These are phyloP conservation scores for Capromys pilorides DNA, from an alignment of 2,797 vertebrate genomes.

Conservation along the genomic window DNA sequence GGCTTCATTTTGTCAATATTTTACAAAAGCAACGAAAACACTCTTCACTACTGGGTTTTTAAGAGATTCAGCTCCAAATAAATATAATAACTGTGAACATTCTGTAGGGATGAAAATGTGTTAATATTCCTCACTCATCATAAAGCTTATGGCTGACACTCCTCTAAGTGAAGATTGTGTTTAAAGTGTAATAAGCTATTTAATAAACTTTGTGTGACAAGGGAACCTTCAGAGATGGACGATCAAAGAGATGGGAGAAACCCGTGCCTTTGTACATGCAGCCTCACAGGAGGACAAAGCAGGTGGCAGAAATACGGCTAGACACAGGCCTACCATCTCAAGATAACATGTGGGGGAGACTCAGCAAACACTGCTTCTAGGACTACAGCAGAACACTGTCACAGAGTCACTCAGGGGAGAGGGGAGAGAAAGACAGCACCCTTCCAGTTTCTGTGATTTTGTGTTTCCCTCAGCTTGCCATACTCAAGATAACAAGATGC, in stretches of 20 bases:
- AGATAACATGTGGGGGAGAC: accelerated
- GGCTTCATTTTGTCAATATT: background rate
- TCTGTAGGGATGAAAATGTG: background rate
- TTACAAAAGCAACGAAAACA: background rate
- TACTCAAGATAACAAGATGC: background rate
- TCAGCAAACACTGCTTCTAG: background rate
- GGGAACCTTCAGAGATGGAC: background rate
- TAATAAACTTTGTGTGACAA: background rate
- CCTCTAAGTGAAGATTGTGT: background rate
- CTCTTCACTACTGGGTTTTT: background rate
- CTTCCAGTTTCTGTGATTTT: background rate
- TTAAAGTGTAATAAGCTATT: background rate
- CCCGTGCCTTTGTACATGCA: background rate
- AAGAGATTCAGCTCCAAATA: background rate
- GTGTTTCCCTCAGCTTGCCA: background rate
- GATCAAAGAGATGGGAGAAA: background rate
- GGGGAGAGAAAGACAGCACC: background rate
- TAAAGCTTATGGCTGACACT: background rate
- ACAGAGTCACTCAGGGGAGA: background rate
- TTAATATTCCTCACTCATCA: background rate
- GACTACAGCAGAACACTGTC: background rate
- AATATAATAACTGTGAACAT: background rate
- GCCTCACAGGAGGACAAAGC: background rate
- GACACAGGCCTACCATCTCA: background rate
- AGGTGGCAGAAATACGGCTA: background rate